These are phyloP conservation scores for Drepanosiphum platanoidis DNA, from an alignment of 2,888 invertebrate species.

Conservation along the genomic window DNA sequence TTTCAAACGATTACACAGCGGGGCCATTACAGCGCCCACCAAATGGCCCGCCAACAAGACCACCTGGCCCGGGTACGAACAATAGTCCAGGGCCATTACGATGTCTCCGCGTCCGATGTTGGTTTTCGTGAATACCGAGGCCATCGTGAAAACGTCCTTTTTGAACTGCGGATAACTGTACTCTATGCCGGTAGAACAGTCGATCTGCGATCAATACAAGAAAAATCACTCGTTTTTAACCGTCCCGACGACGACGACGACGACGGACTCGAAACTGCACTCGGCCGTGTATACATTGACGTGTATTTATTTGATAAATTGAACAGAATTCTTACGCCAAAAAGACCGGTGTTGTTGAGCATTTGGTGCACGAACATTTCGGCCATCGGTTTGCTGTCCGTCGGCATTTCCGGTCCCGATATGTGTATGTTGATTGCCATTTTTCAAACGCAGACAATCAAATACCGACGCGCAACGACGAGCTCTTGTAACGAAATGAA, in stretches of 20 bases:
- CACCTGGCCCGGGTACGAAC: slow-evolving; percentile 5
- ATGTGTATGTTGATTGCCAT: slow-evolving; percentile 14
- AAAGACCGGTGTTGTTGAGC: background rate
- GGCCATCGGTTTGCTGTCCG: background rate
- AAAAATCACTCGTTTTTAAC: too few relatives aligned
- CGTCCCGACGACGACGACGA: too few relatives aligned
- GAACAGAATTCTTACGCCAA: too few relatives aligned
- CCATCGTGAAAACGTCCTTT: slow-evolving; percentile 31
- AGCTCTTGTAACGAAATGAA: too few relatives aligned
- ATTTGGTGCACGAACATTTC: slow-evolving; percentile 11
- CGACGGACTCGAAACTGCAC: too few relatives aligned
- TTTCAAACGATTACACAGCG: slow-evolving; percentile 14
- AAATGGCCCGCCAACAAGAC: slow-evolving; percentile 23
- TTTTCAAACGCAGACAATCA: too few relatives aligned
- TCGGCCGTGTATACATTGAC: too few relatives aligned
- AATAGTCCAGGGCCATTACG: background rate
- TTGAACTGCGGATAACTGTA: slow-evolving; percentile 33
- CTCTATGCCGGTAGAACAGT: slow-evolving; percentile 21
- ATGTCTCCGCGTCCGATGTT: slow-evolving; percentile 26
- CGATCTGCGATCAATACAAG: too few relatives aligned
- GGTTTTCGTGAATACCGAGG: background rate
- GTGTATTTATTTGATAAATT: too few relatives aligned
- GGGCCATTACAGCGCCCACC: background rate
- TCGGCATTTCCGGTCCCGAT: slow-evolving; percentile 18
- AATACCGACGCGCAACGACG: too few relatives aligned